Evolutionary conservation across 2,797 vertebrate species (phyloP).

Genomic region (Vespertilio murinus): DNA sequence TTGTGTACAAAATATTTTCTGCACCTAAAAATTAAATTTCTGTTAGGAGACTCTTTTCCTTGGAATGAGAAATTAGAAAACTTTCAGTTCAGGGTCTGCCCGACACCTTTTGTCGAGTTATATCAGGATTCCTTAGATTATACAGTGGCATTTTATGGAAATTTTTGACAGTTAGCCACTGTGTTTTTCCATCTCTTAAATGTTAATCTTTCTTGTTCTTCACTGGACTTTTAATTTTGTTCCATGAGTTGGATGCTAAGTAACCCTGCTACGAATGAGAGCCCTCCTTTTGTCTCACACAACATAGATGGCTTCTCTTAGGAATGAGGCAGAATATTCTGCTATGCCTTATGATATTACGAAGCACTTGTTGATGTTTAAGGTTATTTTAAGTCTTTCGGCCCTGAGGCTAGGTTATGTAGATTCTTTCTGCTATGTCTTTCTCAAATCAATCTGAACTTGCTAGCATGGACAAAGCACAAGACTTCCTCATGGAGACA

Average conservation of each 20-base stretch:
- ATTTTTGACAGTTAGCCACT: neutral
- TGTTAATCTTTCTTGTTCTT: neutral
- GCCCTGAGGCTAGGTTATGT: accelerated
- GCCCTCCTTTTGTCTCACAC: neutral
- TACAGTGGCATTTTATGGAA: neutral
- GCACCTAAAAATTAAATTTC: neutral
- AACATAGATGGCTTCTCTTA: neutral
- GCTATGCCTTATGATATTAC: neutral
- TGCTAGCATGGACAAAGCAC: neutral
- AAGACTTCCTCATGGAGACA: neutral
- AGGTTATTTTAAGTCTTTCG: neutral
- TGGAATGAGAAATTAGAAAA: neutral
- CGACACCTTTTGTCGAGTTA: neutral
- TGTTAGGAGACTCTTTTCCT: neutral
- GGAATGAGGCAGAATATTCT: neutral
- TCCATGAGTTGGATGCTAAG: neutral
- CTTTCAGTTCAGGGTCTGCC: neutral
- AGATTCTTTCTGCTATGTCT: neutral
- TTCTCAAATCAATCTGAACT: neutral
- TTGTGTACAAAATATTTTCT: neutral
- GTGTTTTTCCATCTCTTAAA: neutral
- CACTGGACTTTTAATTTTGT: neutral
- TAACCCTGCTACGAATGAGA: neutral
- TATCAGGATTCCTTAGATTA: neutral
- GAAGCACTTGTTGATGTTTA: neutral